These are phyloP conservation scores for Protomyctophum bolini DNA, from an alignment of 2,113 vertebrate genomes.

Conservation along the genomic window DNA sequence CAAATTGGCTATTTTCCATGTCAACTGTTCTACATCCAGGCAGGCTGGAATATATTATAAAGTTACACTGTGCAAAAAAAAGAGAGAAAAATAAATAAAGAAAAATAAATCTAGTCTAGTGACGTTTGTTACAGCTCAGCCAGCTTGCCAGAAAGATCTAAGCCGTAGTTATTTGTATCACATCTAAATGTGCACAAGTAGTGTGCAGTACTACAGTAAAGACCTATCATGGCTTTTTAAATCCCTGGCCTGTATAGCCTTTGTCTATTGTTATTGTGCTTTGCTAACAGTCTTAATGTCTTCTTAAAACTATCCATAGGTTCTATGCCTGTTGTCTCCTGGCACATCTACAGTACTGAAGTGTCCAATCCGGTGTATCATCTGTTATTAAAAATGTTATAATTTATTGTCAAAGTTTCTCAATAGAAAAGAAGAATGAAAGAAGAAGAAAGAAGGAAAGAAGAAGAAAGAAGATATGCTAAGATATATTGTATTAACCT, in stretches of 20 bases:
- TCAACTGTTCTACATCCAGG: conserved; percentile 1
- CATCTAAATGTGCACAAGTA: background rate
- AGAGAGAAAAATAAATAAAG: too few relatives aligned
- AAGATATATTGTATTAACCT: too few relatives aligned
- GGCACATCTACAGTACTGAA: too few relatives aligned
- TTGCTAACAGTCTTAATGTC: too few relatives aligned
- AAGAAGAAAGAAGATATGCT: background rate
- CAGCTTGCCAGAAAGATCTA: conserved; percentile 26
- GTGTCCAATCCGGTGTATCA: too few relatives aligned
- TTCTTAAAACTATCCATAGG: too few relatives aligned
- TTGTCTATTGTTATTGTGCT: background rate
- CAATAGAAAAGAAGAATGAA: background rate
- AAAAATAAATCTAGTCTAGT: conserved; percentile 21
- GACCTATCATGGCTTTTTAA: conserved; percentile 28
- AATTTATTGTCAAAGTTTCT: background rate
- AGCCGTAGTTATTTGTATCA: conserved; percentile 22
- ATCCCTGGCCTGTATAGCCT: conserved; percentile 4
- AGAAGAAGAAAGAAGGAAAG: background rate
- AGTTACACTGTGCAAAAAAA: conserved; percentile 26
- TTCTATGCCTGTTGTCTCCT: too few relatives aligned
- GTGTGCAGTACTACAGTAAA: conserved; percentile 23
- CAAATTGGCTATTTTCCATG: background rate
- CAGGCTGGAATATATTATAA: conserved; percentile 20
- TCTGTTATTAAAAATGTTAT: too few relatives aligned
- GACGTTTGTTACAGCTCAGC: conserved; percentile 28